Evolutionary conservation across 1,140 invertebrate species (phyloP), one percentile per base, ranked within the genome.

Genomic region (Chionoecetes opilio): DNA sequence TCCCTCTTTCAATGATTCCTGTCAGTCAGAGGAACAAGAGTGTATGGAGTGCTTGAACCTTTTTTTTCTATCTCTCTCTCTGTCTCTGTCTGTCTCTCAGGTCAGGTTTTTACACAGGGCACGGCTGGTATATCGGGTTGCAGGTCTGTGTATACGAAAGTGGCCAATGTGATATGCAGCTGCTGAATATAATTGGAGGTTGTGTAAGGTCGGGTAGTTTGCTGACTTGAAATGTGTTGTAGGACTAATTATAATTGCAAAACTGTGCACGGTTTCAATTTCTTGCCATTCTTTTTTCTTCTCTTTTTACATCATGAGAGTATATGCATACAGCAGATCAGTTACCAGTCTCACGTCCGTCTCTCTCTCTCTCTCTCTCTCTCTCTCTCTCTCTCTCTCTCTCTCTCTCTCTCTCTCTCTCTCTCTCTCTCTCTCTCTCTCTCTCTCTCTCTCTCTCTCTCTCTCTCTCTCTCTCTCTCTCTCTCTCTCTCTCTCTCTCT

Each of bases 211-310:
- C 53, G 35, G 82, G 82, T 31, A 14, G 91, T 34, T 46, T 87
- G 41, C 82, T 46, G 92, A 53, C 92, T 93, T 93, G 92, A 37
- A 85, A 37, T 85, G 82, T 37, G 91, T 85, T 85, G 91, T 8
- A 17, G 3, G 91, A 93, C 41, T 82, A 29, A 93, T 93, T 93
- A 93, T 86, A 93, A 87, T 93, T 93, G 92, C 84, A 87, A 86
- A 93, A 75, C 46, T 86, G 0, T 34, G 38, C 8, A 14, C 41
- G 35, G 9, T 41, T 90, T 90, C n/a, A 46, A 35, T 41, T 90
- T 90, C 34, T 21, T 87, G 34, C 34, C 85, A 34, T 87, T 21
- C 37, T 21, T 87, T 38, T 34, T 87, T 38, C 37, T 87, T 53
- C 8, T 87, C 85, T 87, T 37, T 38, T 38, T 38, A 37, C 11